Evolutionary conservation across 2,888 invertebrate species (phyloP).

Genomic region (Sarcophaga rosellei): DNA sequence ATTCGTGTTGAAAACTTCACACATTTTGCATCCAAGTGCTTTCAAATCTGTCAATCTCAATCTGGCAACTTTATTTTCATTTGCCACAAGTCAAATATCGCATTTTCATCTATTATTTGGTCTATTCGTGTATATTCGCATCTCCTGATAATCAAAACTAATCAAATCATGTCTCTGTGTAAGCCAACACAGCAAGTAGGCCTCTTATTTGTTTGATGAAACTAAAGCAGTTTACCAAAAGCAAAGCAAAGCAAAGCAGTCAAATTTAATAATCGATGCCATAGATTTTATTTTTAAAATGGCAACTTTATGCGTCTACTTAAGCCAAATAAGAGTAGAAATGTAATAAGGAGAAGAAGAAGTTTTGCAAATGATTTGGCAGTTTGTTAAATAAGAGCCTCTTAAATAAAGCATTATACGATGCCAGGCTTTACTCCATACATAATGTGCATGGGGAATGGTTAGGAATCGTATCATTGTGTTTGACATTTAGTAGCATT

Average conservation of each 20-base stretch:
- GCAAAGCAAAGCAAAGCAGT: not conserved
- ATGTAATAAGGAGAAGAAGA: constrained; percentile 21
- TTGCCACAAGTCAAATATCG: not conserved
- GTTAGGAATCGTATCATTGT: constrained; percentile 63
- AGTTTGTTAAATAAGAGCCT: not conserved
- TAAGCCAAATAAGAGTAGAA: constrained; percentile 34
- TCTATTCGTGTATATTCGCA: too few species aligned
- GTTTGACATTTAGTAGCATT: constrained; percentile 77
- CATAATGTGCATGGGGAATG: not conserved
- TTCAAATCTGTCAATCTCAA: too few species aligned
- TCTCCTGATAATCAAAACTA: not conserved
- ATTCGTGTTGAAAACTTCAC: too few species aligned
- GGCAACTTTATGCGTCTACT: constrained; percentile 58
- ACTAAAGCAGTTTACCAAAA: not conserved
- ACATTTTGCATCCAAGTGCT: too few species aligned
- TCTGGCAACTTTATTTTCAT: not conserved
- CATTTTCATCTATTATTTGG: not conserved
- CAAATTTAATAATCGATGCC: constrained; percentile 62
- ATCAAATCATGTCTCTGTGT: not conserved
- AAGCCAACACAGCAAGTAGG: not conserved
- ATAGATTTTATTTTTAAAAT: constrained; percentile 10
- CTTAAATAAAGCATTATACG: too few species aligned
- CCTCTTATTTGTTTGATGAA: not conserved
- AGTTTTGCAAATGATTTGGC: not conserved
- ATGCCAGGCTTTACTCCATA: not conserved